Conservation (phyloP, 2,888 invertebrate species). For the Drosophila stalkeri region DNA sequence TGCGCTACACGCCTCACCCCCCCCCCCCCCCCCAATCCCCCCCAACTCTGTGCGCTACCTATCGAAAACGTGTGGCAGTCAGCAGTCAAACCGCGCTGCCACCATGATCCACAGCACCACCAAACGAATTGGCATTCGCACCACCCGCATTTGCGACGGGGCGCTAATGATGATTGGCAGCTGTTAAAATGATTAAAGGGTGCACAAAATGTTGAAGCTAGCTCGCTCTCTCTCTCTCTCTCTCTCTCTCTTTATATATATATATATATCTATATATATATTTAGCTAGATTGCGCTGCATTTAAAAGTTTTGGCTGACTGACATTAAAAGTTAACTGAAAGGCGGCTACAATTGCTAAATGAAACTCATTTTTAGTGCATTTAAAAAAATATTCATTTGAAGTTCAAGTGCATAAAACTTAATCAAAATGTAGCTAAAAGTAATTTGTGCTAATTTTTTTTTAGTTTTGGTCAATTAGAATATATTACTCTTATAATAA, state of each 20-base stretch:
- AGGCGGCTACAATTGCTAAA: conserved; percentile 15
- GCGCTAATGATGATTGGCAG: conserved; percentile 80
- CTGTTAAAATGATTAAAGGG: conserved; percentile 79
- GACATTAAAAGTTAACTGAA: conserved; percentile 41
- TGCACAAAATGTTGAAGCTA: conserved; percentile 38
- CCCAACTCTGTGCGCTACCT: neutral
- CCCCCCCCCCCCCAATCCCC: neutral
- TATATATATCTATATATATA: neutral
- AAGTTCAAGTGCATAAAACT: conserved; percentile 3
- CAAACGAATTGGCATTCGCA: conserved; percentile 14
- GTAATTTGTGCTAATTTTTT: neutral
- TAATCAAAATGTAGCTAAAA: neutral
- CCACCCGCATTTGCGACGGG: conserved; percentile 29
- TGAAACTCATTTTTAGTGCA: conserved; percentile 2
- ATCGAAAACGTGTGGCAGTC: conserved; percentile 36
- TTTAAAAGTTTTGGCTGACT: conserved; percentile 41
- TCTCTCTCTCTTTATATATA: neutral
- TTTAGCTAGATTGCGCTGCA: conserved; percentile 10
- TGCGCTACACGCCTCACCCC: conserved; percentile 6
- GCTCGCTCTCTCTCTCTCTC: neutral
- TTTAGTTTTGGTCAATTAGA: neutral
- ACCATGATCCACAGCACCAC: conserved; percentile 33
- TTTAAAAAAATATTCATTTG: neutral
- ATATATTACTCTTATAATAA: neutral
- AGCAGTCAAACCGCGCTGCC: conserved; percentile 52